phyloP scores from a whole-genome alignment of 2,797 vertebrate species.

The Pseudochaenichthys georgianus region DNA sequence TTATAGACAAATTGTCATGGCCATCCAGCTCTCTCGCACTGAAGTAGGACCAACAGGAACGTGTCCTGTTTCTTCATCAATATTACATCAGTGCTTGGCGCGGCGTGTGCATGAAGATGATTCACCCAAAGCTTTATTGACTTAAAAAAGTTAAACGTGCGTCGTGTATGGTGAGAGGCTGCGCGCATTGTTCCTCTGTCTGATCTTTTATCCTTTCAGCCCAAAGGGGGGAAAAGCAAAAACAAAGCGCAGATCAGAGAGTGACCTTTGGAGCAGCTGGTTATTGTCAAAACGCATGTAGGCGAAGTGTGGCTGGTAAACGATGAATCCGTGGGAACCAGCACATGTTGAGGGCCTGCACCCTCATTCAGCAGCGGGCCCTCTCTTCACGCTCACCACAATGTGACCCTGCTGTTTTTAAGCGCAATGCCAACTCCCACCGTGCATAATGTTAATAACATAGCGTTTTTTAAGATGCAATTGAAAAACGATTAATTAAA shows the following conservation, averaged over 20 bases:
- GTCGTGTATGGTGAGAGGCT: constrained; percentile 8
- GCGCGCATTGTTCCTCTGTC: constrained; percentile 3
- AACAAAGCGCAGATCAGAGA: constrained; percentile 20
- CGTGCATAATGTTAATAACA: constrained; percentile 43
- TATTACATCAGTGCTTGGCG: constrained; percentile 73
- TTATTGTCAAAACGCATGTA: constrained; percentile 63
- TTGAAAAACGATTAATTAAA: constrained; percentile 49
- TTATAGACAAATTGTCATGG: constrained; percentile 74
- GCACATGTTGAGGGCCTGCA: constrained; percentile 74
- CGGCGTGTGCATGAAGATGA: constrained; percentile 49
- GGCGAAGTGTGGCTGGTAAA: constrained; percentile 51
- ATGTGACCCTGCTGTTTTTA: constrained; percentile 68
- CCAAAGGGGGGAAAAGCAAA: background rate
- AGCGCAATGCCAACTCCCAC: constrained; percentile 65
- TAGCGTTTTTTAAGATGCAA: background rate
- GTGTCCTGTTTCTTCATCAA: constrained; percentile 83
- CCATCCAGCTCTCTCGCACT: constrained; percentile 70
- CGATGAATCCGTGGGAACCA: constrained; percentile 78
- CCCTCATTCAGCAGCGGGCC: constrained; percentile 56
- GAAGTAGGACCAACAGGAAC: constrained; percentile 66
- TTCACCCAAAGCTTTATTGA: constrained; percentile 56
- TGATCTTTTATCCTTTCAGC: constrained; percentile 10
- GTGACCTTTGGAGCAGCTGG: constrained; percentile 76
- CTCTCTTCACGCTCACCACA: constrained; percentile 45
- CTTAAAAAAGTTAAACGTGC: constrained; percentile 49